phyloP scores from a whole-genome alignment of 1,140 invertebrate species.

The Megalopta genalis region DNA sequence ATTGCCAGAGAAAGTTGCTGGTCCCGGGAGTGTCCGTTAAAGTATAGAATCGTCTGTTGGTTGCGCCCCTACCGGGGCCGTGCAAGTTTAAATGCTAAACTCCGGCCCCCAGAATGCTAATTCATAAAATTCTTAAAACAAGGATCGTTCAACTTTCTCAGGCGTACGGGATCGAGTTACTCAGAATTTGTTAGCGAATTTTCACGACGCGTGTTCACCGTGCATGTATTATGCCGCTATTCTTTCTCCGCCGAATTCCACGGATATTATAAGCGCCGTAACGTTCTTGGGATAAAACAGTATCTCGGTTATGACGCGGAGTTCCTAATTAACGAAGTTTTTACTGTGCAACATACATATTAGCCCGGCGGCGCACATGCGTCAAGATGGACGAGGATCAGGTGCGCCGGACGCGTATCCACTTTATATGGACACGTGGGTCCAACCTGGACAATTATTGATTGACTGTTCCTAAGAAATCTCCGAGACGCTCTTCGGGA shows the following conservation, averaged over 20 bases:
- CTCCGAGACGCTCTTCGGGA: constrained; percentile 11
- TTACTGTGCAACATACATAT: not conserved
- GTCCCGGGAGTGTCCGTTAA: not conserved
- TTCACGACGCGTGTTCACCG: too few species aligned
- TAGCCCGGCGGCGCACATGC: constrained; percentile 13
- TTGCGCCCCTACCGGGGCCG: too few species aligned
- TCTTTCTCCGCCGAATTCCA: not conserved
- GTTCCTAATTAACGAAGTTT: not conserved
- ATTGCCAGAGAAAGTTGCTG: not conserved
- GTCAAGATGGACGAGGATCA: constrained; percentile 30
- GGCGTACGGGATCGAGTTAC: too few species aligned
- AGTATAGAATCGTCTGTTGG: not conserved
- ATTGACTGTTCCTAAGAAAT: constrained; percentile 54
- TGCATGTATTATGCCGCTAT: too few species aligned
- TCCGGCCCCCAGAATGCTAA: not conserved
- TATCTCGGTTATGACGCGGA: not conserved
- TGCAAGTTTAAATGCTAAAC: not conserved
- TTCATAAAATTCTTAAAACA: too few species aligned
- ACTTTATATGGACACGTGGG: constrained; percentile 40
- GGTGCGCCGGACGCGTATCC: constrained; percentile 30
- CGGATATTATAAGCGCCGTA: not conserved
- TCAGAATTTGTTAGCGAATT: too few species aligned
- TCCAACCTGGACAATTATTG: constrained; percentile 47
- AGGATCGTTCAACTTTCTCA: not conserved
- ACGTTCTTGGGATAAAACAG: not conserved